Evolutionary conservation across 2,888 invertebrate genomes (phyloP).

Genomic region (Eupsilia transversa): DNA sequence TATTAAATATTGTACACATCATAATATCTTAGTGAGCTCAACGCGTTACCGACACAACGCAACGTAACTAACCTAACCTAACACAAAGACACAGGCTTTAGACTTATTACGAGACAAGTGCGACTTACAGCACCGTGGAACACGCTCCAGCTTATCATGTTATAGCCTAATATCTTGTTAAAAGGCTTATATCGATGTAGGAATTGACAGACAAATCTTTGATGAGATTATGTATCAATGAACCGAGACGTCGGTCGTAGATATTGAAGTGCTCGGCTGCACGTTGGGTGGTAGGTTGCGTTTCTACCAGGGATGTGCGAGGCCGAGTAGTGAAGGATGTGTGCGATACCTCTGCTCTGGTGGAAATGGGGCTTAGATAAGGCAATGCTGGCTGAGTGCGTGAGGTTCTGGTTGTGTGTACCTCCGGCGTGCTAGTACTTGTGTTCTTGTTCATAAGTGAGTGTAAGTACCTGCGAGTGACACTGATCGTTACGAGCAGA

Average conservation of each 20-base stretch:
- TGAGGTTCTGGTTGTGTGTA: neutral
- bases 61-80: too few species aligned
- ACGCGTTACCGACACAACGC: slow-evolving; percentile 33
- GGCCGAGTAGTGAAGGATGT: neutral
- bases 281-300: too few species aligned
- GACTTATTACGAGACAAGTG: slow-evolving; percentile 8
- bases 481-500: slow-evolving; percentile 27
- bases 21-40: slow-evolving; percentile 8
- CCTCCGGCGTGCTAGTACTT: neutral
- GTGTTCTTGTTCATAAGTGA: neutral
- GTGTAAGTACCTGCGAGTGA: neutral
- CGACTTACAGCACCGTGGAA: neutral
- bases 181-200: slow-evolving; percentile 13
- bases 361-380: neutral
- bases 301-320: neutral
- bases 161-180: slow-evolving; percentile 6
- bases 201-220: slow-evolving; percentile 15
- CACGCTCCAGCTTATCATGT: slow-evolving; percentile 18
- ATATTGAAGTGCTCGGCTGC: neutral
- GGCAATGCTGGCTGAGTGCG: too few species aligned
- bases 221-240: slow-evolving; percentile 12
- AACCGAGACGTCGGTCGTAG: neutral
- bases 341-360: neutral
- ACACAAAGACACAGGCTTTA: slow-evolving; percentile 1
- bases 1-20: slow-evolving; percentile 10